Conservation (phyloP, 2,888 invertebrate species). For the Muscina levida region DNA sequence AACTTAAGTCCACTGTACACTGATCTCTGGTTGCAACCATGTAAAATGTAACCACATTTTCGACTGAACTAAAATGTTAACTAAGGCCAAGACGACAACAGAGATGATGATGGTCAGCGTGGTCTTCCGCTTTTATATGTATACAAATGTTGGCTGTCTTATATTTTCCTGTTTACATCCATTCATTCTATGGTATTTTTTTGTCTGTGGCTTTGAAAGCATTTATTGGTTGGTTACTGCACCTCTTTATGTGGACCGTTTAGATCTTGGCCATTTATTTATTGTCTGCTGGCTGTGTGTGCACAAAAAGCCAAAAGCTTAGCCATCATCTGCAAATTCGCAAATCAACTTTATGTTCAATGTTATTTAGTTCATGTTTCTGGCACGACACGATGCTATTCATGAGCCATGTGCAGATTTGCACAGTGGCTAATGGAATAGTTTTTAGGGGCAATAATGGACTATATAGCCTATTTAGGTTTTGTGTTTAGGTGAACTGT, state of each 20-base stretch:
- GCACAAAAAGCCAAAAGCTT: slow-evolving; percentile 7
- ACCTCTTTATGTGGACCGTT: not conserved
- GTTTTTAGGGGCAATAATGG: no score
- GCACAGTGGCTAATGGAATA: no score
- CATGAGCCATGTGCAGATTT: no score
- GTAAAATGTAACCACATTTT: slow-evolving; percentile 8
- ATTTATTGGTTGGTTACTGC: not conserved
- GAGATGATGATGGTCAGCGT: no score
- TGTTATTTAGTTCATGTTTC: slow-evolving; percentile 46
- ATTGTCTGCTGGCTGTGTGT: slow-evolving; percentile 15
- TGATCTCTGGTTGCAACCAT: slow-evolving; percentile 41
- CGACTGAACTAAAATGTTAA: slow-evolving; percentile 41
- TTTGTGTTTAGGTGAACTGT: no score
- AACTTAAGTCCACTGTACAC: slow-evolving; percentile 51
- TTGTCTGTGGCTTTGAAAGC: not conserved
- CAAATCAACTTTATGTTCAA: slow-evolving; percentile 54
- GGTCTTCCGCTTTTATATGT: no score
- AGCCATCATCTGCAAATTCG: slow-evolving; percentile 21
- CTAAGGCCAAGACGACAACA: slow-evolving; percentile 21
- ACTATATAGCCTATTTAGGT: no score
- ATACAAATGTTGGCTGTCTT: no score
- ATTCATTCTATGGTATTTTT: not conserved
- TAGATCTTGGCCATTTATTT: slow-evolving; percentile 14
- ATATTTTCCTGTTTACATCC: no score
- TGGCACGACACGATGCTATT: no score